phyloP scores from a whole-genome alignment of 2,113 vertebrate genomes.

The Pseudorasbora parva region DNA sequence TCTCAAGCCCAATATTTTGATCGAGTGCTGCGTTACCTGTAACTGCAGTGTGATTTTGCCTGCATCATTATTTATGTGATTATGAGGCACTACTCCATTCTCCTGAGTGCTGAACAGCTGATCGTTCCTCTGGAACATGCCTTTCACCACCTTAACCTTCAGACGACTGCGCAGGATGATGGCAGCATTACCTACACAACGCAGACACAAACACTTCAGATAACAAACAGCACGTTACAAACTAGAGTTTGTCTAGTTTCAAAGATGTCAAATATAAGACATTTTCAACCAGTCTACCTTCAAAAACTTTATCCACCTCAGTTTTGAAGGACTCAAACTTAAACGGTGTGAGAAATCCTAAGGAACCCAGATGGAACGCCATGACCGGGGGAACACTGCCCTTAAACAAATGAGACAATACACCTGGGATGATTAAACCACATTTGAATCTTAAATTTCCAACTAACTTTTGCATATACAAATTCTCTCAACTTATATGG shows the following conservation, averaged over 20 bases:
- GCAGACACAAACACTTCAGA: slow-evolving; percentile 27
- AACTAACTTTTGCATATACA: slow-evolving; percentile 9
- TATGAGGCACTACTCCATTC: slow-evolving; percentile 71
- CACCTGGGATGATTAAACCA: neutral
- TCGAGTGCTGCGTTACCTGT: slow-evolving; percentile 66
- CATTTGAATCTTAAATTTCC: neutral
- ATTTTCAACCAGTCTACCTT: slow-evolving; percentile 66
- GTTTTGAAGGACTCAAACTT: slow-evolving; percentile 81
- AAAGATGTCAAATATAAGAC: neutral
- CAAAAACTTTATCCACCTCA: slow-evolving; percentile 82
- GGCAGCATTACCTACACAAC: slow-evolving; percentile 76
- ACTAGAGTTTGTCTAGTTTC: neutral
- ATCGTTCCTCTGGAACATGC: slow-evolving; percentile 68
- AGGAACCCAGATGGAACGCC: slow-evolving; percentile 82
- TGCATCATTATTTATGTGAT: slow-evolving; percentile 68
- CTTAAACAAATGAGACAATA: slow-evolving; percentile 33
- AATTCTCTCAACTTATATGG: neutral
- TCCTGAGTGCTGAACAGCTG: slow-evolving; percentile 62
- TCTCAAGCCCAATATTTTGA: neutral
- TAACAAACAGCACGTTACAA: neutral
- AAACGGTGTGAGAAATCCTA: slow-evolving; percentile 82
- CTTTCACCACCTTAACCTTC: slow-evolving; percentile 83
- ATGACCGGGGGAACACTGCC: slow-evolving; percentile 82
- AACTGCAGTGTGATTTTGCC: slow-evolving; percentile 79
- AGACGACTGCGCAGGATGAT: slow-evolving; percentile 81